Percentiles rank a stretch among this genome's conserved stretches.
Evolutionary conservation across 2,113 vertebrate species (phyloP).

Genomic region (Nannospalax galili): DNA sequence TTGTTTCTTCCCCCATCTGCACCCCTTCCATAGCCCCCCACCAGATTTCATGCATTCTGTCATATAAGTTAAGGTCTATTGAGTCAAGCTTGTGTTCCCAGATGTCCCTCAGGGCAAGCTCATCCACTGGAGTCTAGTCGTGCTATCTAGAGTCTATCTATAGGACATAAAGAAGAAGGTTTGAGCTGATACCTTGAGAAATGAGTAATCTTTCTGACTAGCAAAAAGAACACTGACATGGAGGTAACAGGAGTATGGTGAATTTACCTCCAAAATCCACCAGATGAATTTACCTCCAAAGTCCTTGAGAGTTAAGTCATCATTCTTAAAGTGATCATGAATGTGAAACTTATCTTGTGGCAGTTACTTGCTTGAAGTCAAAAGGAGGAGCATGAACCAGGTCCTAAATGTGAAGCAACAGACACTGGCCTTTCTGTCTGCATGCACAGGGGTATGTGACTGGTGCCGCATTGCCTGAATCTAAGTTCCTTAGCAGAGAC

Average conservation of each 20-base stretch:
- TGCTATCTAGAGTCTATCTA: background rate
- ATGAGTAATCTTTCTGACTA: background rate
- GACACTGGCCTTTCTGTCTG: background rate
- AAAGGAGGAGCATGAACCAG: background rate
- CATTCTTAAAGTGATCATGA: constrained; percentile 13
- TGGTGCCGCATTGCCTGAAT: background rate
- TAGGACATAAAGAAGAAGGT: background rate
- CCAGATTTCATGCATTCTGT: too few species aligned
- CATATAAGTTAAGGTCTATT: too few species aligned
- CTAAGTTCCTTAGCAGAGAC: background rate
- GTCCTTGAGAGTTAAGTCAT: background rate
- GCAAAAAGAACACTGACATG: background rate
- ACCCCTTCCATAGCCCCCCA: too few species aligned
- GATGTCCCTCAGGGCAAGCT: too few species aligned
- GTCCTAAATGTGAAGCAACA: background rate
- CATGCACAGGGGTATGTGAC: background rate
- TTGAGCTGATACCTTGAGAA: background rate
- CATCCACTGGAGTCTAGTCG: too few species aligned
- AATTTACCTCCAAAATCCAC: too few species aligned
- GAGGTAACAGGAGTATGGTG: background rate
- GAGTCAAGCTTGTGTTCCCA: too few species aligned
- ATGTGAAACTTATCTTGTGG: background rate
- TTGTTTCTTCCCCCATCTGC: too few species aligned
- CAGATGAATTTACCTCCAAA: background rate
- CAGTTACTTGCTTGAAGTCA: background rate